Evolutionary conservation across 2,113 vertebrate species (phyloP).

Genomic region (Poicephalus meyeri): DNA sequence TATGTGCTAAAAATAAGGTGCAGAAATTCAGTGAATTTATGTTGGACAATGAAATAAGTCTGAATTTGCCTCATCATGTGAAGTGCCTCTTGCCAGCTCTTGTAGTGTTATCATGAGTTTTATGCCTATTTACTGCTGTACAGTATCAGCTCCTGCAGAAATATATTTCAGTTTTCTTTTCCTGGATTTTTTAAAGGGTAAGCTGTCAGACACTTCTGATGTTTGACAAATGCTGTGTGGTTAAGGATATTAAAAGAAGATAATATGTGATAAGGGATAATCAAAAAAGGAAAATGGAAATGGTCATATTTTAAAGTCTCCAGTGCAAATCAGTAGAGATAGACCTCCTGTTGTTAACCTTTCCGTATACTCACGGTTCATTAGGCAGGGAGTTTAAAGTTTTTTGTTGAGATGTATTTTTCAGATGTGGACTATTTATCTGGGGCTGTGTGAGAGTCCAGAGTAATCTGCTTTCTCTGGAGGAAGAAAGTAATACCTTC

Average conservation of each 20-base stretch:
- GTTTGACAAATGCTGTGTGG: neutral
- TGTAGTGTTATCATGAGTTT: neutral
- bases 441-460: neutral
- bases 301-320: neutral
- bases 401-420: neutral
- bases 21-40: neutral
- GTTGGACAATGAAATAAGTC: neutral
- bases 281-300: neutral
- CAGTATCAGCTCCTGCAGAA: neutral
- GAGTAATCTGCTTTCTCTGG: neutral
- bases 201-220: neutral
- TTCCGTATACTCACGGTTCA: neutral
- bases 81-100: neutral
- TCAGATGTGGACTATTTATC: neutral
- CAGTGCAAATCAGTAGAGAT: neutral
- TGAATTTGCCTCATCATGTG: neutral
- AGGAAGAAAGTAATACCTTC: neutral
- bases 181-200: neutral
- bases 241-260: neutral
- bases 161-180: neutral
- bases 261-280: neutral
- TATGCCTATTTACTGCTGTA: neutral
- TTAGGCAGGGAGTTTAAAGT: neutral
- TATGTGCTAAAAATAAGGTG: constrained; percentile 1
- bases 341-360: neutral